These are phyloP conservation scores for Dioctria linearis DNA, from an alignment of 2,888 invertebrate genomes.

Conservation along the genomic window DNA sequence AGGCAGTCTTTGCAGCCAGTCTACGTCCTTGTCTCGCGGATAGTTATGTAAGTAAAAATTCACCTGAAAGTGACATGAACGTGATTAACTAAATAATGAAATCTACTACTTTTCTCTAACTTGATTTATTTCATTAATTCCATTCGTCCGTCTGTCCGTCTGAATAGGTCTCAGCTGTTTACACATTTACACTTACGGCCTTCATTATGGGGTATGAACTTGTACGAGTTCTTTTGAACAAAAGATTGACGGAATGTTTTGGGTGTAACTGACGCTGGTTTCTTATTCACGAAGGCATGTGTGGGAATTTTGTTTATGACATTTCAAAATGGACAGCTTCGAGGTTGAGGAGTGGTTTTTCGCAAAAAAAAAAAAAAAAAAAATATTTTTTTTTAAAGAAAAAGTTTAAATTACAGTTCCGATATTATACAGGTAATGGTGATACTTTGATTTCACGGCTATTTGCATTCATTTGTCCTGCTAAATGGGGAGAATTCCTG, in stretches of 20 bases:
- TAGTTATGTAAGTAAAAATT: slow-evolving; percentile 26
- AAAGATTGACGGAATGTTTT: slow-evolving; percentile 29
- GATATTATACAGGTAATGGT: slow-evolving; percentile 13
- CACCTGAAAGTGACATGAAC: slow-evolving; percentile 1
- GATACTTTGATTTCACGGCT: slow-evolving; percentile 40
- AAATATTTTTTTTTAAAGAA: neutral
- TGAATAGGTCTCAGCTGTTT: slow-evolving; percentile 6
- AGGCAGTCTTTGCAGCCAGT: neutral
- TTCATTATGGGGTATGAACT: slow-evolving; percentile 13
- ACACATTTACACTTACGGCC: neutral
- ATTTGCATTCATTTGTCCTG: slow-evolving; percentile 19
- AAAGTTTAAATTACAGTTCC: slow-evolving; percentile 27
- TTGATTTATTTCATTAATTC: neutral
- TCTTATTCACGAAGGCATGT: slow-evolving; percentile 8
- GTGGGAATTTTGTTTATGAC: slow-evolving; percentile 51
- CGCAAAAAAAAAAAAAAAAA: neutral
- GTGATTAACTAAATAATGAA: slow-evolving; percentile 5
- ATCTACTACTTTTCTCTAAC: slow-evolving; percentile 17
- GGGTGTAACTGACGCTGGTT: slow-evolving; percentile 40
- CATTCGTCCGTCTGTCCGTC: neutral
- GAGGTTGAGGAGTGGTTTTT: slow-evolving; percentile 52
- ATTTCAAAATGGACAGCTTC: slow-evolving; percentile 39
- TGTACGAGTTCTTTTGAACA: slow-evolving; percentile 46
- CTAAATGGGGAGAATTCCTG: slow-evolving; percentile 3
- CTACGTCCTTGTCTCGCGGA: neutral